These are phyloP conservation scores for Venustoraphidia nigricollis DNA, from an alignment of 2,888 invertebrate genomes.

Conservation along the genomic window DNA sequence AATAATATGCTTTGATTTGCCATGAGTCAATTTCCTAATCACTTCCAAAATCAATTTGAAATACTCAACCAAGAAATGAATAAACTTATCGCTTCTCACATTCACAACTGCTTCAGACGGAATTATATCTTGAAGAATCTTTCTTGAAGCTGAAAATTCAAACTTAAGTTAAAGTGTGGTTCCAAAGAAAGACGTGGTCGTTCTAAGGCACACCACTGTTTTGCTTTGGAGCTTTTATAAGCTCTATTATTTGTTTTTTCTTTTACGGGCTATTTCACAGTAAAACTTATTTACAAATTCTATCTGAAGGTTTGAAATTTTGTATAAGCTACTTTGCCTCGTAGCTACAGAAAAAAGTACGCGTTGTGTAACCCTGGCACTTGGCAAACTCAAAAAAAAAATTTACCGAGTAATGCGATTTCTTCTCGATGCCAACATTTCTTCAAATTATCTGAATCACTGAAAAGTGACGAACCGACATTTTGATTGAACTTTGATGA, in stretches of 20 bases:
- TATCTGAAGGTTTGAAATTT: no score
- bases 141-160: slow-evolving; percentile 17
- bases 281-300: no score
- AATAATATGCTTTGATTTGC: slow-evolving; percentile 23
- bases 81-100: slow-evolving; percentile 21
- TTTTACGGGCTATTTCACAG: no score
- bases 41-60: slow-evolving; percentile 20
- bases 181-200: no score
- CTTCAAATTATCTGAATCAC: slow-evolving; percentile 20
- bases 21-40: slow-evolving; percentile 17
- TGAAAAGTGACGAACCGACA: slow-evolving; percentile 25
- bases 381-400: no score
- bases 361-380: no score
- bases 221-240: no score
- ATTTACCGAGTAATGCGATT: slow-evolving; percentile 19
- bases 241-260: no score
- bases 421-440: slow-evolving; percentile 25
- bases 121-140: slow-evolving; percentile 23
- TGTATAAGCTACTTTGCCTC: no score
- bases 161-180: neutral
- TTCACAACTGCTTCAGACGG: slow-evolving; percentile 18
- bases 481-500: slow-evolving; percentile 1
- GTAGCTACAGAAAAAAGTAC: no score
- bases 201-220: no score
- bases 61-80: slow-evolving; percentile 23